Percentiles rank a stretch among this genome's conserved stretches.
Conservation (phyloP, 1,140 invertebrate species). For the Aphidius gifuensis region DNA sequence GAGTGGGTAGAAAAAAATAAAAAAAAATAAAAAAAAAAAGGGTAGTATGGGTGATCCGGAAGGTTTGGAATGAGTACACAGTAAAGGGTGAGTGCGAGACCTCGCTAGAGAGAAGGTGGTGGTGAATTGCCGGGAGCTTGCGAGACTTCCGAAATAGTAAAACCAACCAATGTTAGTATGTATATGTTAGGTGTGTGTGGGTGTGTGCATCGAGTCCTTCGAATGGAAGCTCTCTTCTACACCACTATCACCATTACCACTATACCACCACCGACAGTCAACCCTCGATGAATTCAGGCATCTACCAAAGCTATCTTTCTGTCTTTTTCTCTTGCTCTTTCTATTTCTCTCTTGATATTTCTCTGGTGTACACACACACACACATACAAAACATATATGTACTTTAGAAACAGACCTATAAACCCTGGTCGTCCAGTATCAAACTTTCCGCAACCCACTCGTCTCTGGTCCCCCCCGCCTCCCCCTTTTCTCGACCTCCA, state of each 20-base stretch:
- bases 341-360: background rate
- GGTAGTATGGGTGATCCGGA: conserved; percentile 19
- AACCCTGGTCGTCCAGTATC: conserved; percentile 41
- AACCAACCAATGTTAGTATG: conserved; percentile 27
- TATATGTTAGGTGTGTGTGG: conserved; percentile 26
- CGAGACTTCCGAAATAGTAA: conserved; percentile 51
- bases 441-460: background rate
- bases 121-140: conserved; percentile 40
- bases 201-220: conserved; percentile 38
- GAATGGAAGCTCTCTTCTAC: background rate
- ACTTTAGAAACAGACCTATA: conserved; percentile 30
- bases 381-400: background rate
- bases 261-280: too few species aligned
- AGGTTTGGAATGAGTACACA: conserved; percentile 8
- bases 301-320: background rate
- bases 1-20: conserved; percentile 8
- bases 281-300: too few species aligned
- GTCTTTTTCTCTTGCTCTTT: background rate
- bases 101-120: conserved; percentile 1
- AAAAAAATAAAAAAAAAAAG: conserved; percentile 11
- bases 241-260: background rate
- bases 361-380: too few species aligned
- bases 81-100: conserved; percentile 11
- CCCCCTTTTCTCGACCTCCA: conserved; percentile 23
- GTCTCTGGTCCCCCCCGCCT: background rate